Percentiles rank a stretch among this genome's conserved stretches.
Conservation (phyloP, 2,888 invertebrate species). For the Andricus curvator region DNA sequence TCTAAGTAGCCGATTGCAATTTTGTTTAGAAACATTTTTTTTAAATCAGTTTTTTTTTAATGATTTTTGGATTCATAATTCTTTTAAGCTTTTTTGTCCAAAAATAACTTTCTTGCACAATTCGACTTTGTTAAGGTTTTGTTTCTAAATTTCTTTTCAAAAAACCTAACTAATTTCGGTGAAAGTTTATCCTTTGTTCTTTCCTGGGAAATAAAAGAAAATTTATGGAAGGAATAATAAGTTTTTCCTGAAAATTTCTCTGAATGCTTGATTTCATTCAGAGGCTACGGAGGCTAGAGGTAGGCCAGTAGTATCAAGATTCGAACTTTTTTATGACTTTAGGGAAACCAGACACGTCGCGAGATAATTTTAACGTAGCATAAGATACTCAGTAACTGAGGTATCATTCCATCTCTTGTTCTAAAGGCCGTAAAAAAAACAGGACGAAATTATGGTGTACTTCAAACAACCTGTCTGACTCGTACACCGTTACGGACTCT, state of each 20-base stretch:
- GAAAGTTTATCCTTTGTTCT: neutral
- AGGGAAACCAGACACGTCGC: conserved; percentile 1
- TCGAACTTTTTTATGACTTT: conserved; percentile 4
- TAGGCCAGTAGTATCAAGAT: neutral
- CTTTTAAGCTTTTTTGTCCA: no score
- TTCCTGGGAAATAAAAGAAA: neutral
- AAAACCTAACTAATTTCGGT: neutral
- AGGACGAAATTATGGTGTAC: conserved; percentile 14
- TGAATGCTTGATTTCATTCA: neutral
- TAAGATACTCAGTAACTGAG: conserved; percentile 1
- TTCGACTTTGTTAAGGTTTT: no score
- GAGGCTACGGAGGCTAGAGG: neutral
- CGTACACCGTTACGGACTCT: neutral
- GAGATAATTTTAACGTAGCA: conserved; percentile 3
- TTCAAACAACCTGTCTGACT: conserved; percentile 11
- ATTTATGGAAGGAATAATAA: neutral
- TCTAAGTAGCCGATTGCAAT: no score
- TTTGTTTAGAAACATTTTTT: no score
- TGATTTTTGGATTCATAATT: no score
- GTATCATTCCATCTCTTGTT: conserved; percentile 8
- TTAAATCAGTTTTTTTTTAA: no score
- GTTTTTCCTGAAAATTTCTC: neutral
- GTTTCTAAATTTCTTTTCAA: no score
- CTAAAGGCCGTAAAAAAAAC: conserved; percentile 3
- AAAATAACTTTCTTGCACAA: no score